Percentiles rank a stretch among this genome's conserved stretches.
phyloP scores from a whole-genome alignment of 2,888 invertebrate genomes.

The Agriotes lineatus region DNA sequence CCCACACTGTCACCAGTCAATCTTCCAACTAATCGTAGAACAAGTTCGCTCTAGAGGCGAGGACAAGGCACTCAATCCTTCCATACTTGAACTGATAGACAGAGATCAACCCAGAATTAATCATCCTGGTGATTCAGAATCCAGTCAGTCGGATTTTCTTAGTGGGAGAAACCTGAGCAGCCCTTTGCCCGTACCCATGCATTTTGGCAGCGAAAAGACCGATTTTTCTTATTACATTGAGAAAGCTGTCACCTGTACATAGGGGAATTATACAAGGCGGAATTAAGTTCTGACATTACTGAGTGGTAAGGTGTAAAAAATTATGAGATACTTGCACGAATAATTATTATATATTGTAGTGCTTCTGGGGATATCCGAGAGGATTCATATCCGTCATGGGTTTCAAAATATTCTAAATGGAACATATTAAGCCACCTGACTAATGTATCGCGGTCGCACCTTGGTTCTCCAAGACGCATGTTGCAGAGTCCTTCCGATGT shows the following conservation, averaged over 20 bases:
- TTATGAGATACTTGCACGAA: too few relatives aligned
- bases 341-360: too few relatives aligned
- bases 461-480: neutral
- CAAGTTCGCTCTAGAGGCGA: neutral
- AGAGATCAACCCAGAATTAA: neutral
- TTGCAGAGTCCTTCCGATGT: neutral
- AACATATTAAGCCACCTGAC: conserved; percentile 33
- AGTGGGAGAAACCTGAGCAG: conserved; percentile 23
- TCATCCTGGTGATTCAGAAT: neutral
- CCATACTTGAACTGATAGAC: neutral
- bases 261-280: too few relatives aligned
- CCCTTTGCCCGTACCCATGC: conserved; percentile 50
- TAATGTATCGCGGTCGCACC: conserved; percentile 40
- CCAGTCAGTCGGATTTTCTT: conserved; percentile 12
- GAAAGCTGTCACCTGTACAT: too few relatives aligned
- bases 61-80: neutral
- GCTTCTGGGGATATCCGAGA: too few relatives aligned
- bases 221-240: conserved; percentile 66
- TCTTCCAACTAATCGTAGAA: conserved; percentile 1
- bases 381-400: neutral
- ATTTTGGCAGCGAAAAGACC: conserved; percentile 62
- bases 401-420: conserved; percentile 16
- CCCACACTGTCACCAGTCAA: neutral
- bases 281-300: too few relatives aligned
- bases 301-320: too few relatives aligned